phyloP scores from a whole-genome alignment of 2,888 invertebrate species.

The Rhaphigaster nebulosa region DNA sequence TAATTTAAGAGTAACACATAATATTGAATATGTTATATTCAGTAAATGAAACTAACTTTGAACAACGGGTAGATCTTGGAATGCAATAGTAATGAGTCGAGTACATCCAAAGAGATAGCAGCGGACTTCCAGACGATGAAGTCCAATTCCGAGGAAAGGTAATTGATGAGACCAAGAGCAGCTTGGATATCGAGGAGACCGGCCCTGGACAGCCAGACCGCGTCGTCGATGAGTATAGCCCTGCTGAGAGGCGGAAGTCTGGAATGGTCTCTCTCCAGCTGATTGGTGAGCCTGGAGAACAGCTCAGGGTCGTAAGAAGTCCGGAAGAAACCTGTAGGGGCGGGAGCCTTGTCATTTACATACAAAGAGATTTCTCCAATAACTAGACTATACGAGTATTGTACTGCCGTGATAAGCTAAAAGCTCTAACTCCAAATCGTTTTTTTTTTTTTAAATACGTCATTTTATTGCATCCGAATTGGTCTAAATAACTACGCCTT shows the following conservation, averaged over 20 bases:
- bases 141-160: conserved; percentile 82
- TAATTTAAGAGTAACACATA: too few species aligned
- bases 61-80: conserved; percentile 77
- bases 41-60: conserved; percentile 70
- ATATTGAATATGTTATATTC: too few species aligned
- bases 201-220: conserved; percentile 82
- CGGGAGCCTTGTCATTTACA: too few species aligned
- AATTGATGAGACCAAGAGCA: conserved; percentile 84
- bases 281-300: conserved; percentile 72
- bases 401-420: too few species aligned
- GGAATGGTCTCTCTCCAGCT: conserved; percentile 70
- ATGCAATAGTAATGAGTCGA: conserved; percentile 84
- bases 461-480: too few species aligned
- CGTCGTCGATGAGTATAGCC: conserved; percentile 90
- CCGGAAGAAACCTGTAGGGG: conserved; percentile 75
- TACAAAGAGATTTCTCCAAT: too few species aligned
- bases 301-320: conserved; percentile 76
- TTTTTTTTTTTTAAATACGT: too few species aligned
- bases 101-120: conserved; percentile 79
- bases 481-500: too few species aligned
- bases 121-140: conserved; percentile 91
- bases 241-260: conserved; percentile 78
- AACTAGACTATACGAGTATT: too few species aligned
- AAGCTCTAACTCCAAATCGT: too few species aligned
- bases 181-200: conserved; percentile 79